Evolutionary conservation across 1,140 invertebrate genomes (phyloP), one percentile per base, ranked within the genome.

Genomic region (Nasonia vitripennis): DNA sequence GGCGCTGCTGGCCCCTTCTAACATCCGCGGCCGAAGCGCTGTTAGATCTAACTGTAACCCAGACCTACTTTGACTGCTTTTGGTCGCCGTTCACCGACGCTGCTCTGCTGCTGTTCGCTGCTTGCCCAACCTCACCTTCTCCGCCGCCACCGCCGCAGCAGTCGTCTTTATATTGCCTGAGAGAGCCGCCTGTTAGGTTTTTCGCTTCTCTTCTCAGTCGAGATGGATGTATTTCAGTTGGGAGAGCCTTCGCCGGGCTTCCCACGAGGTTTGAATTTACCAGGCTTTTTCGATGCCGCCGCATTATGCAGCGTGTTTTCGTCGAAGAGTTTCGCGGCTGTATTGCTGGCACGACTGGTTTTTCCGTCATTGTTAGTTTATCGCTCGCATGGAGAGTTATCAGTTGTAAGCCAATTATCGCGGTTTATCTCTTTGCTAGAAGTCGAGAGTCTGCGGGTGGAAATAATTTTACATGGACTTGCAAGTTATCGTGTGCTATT

Each of bases 31-130:
- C 86, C 55, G 78, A 87, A 88, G 68, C 88, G 91, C 90, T 90
- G 91, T 92, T 92, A 91, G 88, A 88, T 89, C 88, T 93, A 93
- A 93, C 92, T 92, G 92, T 93, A 92, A 92, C 91, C 89, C 88
- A 91, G 91, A 88, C 92, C 92, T 92, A 93, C 91, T 93, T 92
- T 89, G 83, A 79, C 84, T 88, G 83, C 85, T 83, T 83, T 87
- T 86, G 31, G 86, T 74, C 87, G 85, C 55, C 83, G 84, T 37
- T 87, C 87, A 83, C 86, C 67, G 83, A 86, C 2, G 41, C 41
- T 45, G 45, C 4, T 37, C 34, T 37, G 34, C 34, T 37, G 34
- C 3, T 37, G 34, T 4, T 6, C 0, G 34, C 55, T 81, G 84
- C 51, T 87, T 88, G 85, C 86, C 67, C 80, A 88, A 89, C 85